These are phyloP conservation scores for Glareola pratincola DNA, from an alignment of 2,113 vertebrate species.

Conservation along the genomic window DNA sequence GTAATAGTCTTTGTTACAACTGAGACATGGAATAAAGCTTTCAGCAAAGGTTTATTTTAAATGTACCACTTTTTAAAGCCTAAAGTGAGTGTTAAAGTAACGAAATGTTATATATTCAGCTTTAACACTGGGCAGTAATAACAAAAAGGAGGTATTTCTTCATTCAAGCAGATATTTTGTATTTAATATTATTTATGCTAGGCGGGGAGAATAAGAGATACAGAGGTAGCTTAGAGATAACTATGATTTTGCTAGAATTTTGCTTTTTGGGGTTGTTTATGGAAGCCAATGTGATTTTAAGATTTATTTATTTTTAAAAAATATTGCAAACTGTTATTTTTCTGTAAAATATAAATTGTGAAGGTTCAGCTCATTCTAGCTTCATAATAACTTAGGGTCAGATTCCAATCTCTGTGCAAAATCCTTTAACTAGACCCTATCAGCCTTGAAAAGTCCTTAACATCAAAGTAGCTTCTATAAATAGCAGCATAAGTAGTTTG, in stretches of 20 bases:
- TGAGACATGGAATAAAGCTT: slow-evolving; percentile 5
- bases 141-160: not conserved
- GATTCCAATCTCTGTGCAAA: not conserved
- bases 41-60: not conserved
- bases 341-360: not conserved
- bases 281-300: not conserved
- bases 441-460: slow-evolving; percentile 2
- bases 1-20: slow-evolving; percentile 14
- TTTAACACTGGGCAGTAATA: not conserved
- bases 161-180: not conserved
- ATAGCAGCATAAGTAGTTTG: not conserved
- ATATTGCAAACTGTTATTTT: not conserved
- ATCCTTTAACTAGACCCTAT: not conserved
- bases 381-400: not conserved
- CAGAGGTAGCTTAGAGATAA: not conserved
- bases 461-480: not conserved
- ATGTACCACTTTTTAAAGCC: not conserved
- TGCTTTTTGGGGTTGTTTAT: not conserved
- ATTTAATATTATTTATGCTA: not conserved
- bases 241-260: not conserved
- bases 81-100: not conserved
- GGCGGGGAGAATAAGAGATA: not conserved
- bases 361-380: not conserved
- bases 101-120: not conserved
- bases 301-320: not conserved